Evolutionary conservation across 2,888 invertebrate genomes (phyloP).

Genomic region (Eristalis arbustorum): DNA sequence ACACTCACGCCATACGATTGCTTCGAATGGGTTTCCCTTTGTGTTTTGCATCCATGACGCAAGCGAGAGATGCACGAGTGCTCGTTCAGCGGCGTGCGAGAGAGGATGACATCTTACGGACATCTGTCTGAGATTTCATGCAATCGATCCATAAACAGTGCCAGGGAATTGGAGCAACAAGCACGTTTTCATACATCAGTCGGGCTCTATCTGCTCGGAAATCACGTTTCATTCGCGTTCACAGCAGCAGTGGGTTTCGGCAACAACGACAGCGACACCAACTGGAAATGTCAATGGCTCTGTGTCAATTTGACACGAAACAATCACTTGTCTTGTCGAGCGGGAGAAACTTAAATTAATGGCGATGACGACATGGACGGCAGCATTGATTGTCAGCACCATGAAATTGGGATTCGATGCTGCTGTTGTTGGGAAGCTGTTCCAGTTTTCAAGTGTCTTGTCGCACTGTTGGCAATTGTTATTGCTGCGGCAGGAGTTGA

Average conservation of each 20-base stretch:
- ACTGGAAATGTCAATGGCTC: constrained; percentile 47
- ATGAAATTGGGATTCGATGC: not conserved
- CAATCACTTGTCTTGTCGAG: constrained; percentile 45
- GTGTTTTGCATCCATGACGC: not conserved
- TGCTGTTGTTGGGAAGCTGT: not conserved
- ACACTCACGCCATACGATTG: not conserved
- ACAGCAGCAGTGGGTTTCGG: not conserved
- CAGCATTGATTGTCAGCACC: constrained; percentile 38
- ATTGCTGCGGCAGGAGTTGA: not conserved
- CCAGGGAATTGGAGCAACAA: constrained; percentile 55
- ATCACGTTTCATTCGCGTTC: constrained; percentile 8
- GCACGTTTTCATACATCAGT: constrained; percentile 4
- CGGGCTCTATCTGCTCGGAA: not conserved
- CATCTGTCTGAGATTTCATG: constrained; percentile 52
- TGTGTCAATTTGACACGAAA: constrained; percentile 55
- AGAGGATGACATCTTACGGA: constrained; percentile 37
- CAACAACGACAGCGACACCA: not conserved
- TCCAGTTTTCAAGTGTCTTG: not conserved
- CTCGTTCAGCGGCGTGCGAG: constrained; percentile 2
- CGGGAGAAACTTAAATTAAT: constrained; percentile 19
- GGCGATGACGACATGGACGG: constrained; percentile 9
- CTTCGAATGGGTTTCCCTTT: not conserved
- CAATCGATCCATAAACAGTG: constrained; percentile 45
- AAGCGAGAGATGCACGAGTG: not conserved
- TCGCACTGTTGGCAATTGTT: not conserved